These are phyloP conservation scores for Hippopotamus amphibius DNA, from an alignment of 2,113 vertebrate species.

Conservation along the genomic window DNA sequence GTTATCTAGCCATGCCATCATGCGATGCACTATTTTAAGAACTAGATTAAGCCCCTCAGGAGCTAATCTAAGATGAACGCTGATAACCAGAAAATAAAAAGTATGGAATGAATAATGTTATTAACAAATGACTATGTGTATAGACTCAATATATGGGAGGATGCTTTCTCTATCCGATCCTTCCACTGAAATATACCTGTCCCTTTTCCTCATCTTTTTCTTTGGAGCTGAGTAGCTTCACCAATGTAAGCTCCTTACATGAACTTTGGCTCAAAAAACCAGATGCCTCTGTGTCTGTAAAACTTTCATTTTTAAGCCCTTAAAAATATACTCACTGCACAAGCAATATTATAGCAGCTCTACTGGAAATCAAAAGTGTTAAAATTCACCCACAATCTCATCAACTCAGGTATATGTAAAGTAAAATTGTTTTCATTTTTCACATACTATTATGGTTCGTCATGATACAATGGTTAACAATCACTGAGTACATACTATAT, in stretches of 20 bases:
- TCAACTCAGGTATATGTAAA: conserved; percentile 9
- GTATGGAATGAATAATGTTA: neutral
- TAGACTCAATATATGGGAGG: neutral
- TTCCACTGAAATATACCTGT: neutral
- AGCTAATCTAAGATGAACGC: neutral
- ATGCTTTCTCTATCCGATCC: neutral
- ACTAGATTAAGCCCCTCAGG: neutral
- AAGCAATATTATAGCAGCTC: neutral
- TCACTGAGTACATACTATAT: neutral
- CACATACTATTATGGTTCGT: neutral
- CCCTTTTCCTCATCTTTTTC: neutral
- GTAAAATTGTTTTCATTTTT: neutral
- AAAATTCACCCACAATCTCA: neutral
- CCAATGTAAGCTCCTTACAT: neutral
- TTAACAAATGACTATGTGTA: neutral
- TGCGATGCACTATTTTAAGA: neutral
- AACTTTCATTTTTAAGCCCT: conserved; percentile 14
- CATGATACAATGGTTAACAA: neutral
- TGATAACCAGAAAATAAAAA: conserved; percentile 20
- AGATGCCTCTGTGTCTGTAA: neutral
- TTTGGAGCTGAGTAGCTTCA: neutral
- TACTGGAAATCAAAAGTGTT: neutral
- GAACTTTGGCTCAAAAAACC: conserved; percentile 33
- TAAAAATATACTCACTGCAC: neutral
- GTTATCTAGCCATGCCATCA: neutral